Evolutionary conservation across 1,140 invertebrate species (phyloP).

Genomic region (Solenopsis invicta): DNA sequence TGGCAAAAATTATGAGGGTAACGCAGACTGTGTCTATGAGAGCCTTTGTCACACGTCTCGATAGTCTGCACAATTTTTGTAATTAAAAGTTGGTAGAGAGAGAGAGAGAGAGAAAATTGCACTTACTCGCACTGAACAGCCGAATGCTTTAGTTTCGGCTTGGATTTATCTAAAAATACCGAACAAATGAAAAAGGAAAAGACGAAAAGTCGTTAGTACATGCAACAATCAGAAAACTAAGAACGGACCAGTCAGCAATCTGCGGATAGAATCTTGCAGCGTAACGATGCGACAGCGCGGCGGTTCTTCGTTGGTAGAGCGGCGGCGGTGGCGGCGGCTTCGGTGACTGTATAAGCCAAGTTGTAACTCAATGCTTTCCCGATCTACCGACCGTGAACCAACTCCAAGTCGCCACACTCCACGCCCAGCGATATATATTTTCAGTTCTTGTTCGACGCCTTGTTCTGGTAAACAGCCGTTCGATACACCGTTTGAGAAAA

Average conservation of each 20-base stretch:
- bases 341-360: slow-evolving; percentile 65
- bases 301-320: slow-evolving; percentile 54
- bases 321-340: slow-evolving; percentile 34
- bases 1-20: slow-evolving; percentile 19
- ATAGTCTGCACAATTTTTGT: slow-evolving; percentile 39
- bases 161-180: slow-evolving; percentile 57
- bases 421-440: slow-evolving; percentile 73
- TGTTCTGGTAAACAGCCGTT: slow-evolving; percentile 53
- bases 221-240: slow-evolving; percentile 5
- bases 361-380: slow-evolving; percentile 77
- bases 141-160: slow-evolving; percentile 19
- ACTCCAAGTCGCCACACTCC: slow-evolving; percentile 69
- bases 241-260: slow-evolving; percentile 64
- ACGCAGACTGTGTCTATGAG: slow-evolving; percentile 1
- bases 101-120: background rate
- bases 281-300: slow-evolving; percentile 68
- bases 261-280: slow-evolving; percentile 71
- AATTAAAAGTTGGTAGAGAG: slow-evolving; percentile 6
- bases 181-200: slow-evolving; percentile 18
- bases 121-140: slow-evolving; percentile 5
- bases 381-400: slow-evolving; percentile 75
- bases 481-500: slow-evolving; percentile 32
- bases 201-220: slow-evolving; percentile 27
- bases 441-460: slow-evolving; percentile 58
- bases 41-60: background rate